Conservation (phyloP, 2,888 invertebrate genomes). For the Lutraria lutraria region DNA sequence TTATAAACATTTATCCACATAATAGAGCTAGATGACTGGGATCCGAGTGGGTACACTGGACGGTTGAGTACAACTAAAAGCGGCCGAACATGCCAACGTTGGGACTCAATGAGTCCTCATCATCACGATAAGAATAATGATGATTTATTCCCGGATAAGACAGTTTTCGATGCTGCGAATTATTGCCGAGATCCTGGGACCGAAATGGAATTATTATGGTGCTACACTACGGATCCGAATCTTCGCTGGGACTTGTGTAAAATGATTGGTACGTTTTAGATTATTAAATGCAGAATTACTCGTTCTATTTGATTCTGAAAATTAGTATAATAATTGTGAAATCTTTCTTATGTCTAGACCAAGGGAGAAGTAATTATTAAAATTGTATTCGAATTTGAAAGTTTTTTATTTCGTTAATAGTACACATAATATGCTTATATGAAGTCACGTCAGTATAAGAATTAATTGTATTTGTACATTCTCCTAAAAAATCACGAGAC, state of each 20-base stretch:
- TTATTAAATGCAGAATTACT: no score
- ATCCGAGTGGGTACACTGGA: slow-evolving; percentile 4
- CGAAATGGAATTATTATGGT: neutral
- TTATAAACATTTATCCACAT: neutral
- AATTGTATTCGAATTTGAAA: no score
- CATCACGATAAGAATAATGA: neutral
- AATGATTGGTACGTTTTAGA: neutral
- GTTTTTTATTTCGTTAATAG: no score
- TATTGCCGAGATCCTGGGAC: slow-evolving; percentile 25
- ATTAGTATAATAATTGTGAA: no score
- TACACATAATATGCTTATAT: no score
- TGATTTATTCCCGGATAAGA: slow-evolving; percentile 4
- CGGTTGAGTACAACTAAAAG: slow-evolving; percentile 7
- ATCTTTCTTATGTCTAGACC: no score
- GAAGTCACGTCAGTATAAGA: no score
- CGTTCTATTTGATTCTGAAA: no score
- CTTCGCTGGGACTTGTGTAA: slow-evolving; percentile 8
- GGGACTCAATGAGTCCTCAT: slow-evolving; percentile 9
- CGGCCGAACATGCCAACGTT: slow-evolving; percentile 15
- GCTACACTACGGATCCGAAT: neutral
- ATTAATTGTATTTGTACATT: no score
- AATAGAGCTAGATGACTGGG: neutral
- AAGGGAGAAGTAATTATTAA: no score
- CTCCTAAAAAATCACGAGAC: no score
- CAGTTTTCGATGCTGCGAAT: neutral